Evolutionary conservation across 2,113 vertebrate species (phyloP).

Genomic region (Hyperopisus bebe): DNA sequence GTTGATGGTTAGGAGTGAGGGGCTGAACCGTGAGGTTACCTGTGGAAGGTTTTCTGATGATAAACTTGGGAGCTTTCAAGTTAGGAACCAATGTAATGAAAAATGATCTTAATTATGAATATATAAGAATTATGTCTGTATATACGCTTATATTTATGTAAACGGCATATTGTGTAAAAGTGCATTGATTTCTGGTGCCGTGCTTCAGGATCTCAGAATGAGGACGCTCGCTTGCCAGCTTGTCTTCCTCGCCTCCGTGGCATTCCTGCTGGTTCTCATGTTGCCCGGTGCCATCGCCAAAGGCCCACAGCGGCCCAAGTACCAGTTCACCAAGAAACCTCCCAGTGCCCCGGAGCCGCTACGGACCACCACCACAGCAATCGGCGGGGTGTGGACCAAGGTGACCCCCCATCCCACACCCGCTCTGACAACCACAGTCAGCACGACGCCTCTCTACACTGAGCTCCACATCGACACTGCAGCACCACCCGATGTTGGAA

Average conservation of each 20-base stretch:
- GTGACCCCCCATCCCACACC: slow-evolving; percentile 30
- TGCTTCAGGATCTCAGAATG: slow-evolving; percentile 67
- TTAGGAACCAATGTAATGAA: not conserved
- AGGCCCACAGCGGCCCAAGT: slow-evolving; percentile 69
- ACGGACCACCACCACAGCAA: slow-evolving; percentile 46
- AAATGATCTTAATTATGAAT: not conserved
- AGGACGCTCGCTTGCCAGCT: slow-evolving; percentile 44
- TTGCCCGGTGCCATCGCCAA: slow-evolving; percentile 49
- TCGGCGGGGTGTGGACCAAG: slow-evolving; percentile 32
- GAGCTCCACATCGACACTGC: slow-evolving; percentile 48
- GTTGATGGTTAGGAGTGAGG: not conserved
- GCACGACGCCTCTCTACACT: slow-evolving; percentile 32
- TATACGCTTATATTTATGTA: not conserved
- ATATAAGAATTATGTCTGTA: not conserved
- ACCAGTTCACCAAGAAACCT: slow-evolving; percentile 75
- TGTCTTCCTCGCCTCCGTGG: slow-evolving; percentile 29
- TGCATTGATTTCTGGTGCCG: slow-evolving; percentile 18
- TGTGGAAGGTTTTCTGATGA: not conserved
- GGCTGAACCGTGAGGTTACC: not conserved
- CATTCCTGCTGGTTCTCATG: slow-evolving; percentile 34
- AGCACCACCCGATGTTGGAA: slow-evolving; percentile 49
- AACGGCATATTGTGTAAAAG: not conserved
- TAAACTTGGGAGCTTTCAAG: not conserved
- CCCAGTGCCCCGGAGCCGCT: slow-evolving; percentile 39
- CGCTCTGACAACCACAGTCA: slow-evolving; percentile 34